Conservation (phyloP, 2,797 vertebrate species). For the Tokudaia tokunoshimensis region DNA sequence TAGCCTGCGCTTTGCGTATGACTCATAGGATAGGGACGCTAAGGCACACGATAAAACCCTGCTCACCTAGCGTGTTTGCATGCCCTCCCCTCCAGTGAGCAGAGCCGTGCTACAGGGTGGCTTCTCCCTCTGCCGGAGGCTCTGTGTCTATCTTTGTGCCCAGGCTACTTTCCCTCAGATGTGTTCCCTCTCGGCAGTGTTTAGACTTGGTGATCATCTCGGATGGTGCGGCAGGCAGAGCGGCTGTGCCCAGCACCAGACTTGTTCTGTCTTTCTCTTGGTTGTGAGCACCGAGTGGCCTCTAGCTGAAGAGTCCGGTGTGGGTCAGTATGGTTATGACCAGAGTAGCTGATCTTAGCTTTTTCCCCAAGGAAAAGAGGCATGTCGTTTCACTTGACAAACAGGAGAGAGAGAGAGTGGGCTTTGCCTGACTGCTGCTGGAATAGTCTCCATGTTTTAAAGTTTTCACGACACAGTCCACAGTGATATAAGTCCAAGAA, state of each 20-base stretch:
- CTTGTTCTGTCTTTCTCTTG: neutral
- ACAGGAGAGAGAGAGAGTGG: constrained; percentile 68
- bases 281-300: neutral
- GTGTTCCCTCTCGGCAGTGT: neutral
- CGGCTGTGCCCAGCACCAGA: constrained; percentile 64
- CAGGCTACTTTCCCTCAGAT: neutral
- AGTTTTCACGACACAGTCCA: constrained; percentile 79
- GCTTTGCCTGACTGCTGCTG: constrained; percentile 78
- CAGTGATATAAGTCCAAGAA: constrained; percentile 81
- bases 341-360: constrained; percentile 79
- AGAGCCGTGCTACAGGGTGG: neutral
- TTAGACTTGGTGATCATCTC: neutral
- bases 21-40: neutral
- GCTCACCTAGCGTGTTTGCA: neutral
- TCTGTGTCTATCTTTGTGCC: neutral
- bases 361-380: constrained; percentile 74
- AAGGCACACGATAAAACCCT: neutral
- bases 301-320: neutral
- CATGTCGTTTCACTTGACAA: constrained; percentile 48
- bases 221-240: neutral
- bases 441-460: constrained; percentile 74
- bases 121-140: rapidly evolving
- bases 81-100: neutral
- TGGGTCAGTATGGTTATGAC: constrained; percentile 51
- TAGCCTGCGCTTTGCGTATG: neutral